Evolutionary conservation across 1,140 invertebrate species (phyloP), one percentile per base, ranked within the genome.

Genomic region (Ctenoplectra terminalis): DNA sequence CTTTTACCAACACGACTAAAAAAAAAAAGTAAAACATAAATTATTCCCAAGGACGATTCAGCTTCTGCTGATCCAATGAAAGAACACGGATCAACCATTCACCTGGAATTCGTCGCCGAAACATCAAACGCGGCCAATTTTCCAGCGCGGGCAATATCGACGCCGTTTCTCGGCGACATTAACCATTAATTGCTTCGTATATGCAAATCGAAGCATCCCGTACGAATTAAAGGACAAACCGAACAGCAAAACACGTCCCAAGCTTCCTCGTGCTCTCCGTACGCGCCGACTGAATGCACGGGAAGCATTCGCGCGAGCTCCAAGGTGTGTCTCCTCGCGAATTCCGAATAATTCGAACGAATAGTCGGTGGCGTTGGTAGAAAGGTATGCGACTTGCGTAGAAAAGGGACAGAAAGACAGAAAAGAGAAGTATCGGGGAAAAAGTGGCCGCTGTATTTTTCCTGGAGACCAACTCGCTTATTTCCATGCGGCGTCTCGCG

Each of bases 261-360:
- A 37, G 15, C 23, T 29, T 26, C 5, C 17, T 15, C 26, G 1
- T n/a, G 3, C 37, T 13, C 1, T 4, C 26, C 29, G 13, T 13
- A 0, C 23, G 11, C 23, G 34, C 29, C 26, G 40, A 13, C n/a
- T 43, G 23, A 3, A 43, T 15, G 72, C 72, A 5, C 17, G 31
- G 7, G 37, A 63, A 26, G 31, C 15, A 9, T 75, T 63, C 37
- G 2, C 20, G 13, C 48, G 60, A 43, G n/a, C 48, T 2, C 15
- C 73, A n/a, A 54, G 73, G 73, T 40, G 75, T 48, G 63, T 46
- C 64, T 29, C 37, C 29, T 20, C 20, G 26, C 52, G 43, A 40
- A 77, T 77, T 48, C 64, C 52, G 52, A 48, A 69, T 77, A 60
- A 77, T 77, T 52, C 52, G 75, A 77, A 46, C 40, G 52, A 60